These are phyloP conservation scores for Pygathrix nemaeus DNA, from an alignment of 2,113 vertebrate species.

Conservation along the genomic window DNA sequence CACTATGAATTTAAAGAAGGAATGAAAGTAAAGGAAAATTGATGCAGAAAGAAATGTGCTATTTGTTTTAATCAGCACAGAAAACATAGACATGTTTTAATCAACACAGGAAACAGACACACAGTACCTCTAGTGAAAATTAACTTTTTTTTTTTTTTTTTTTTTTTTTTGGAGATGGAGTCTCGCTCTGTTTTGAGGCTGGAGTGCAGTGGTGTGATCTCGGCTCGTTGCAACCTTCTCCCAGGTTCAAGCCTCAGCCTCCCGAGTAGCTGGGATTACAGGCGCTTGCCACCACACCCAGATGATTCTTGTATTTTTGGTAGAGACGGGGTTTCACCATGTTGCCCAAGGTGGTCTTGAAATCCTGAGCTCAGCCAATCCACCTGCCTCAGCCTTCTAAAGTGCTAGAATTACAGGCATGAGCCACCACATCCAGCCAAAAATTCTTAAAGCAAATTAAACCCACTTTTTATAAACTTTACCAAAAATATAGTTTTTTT, in stretches of 20 bases:
- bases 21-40: background rate
- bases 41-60: background rate
- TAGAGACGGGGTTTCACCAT: background rate
- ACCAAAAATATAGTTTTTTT: no score
- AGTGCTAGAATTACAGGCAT: background rate
- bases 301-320: background rate
- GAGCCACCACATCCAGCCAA: rapidly evolving
- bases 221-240: no score
- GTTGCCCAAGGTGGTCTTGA: background rate
- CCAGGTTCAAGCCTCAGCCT: background rate
- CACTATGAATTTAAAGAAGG: background rate
- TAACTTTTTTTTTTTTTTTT: no score
- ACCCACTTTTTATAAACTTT: no score
- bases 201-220: no score
- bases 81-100: background rate
- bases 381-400: background rate
- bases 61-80: background rate
- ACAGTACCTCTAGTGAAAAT: background rate
- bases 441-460: no score
- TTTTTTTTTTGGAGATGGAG: no score
- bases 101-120: background rate
- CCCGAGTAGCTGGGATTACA: no score
- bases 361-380: background rate
- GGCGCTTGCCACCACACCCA: no score
- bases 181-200: no score